Conservation (phyloP, 2,888 invertebrate species). For the Byasa hedistus region DNA sequence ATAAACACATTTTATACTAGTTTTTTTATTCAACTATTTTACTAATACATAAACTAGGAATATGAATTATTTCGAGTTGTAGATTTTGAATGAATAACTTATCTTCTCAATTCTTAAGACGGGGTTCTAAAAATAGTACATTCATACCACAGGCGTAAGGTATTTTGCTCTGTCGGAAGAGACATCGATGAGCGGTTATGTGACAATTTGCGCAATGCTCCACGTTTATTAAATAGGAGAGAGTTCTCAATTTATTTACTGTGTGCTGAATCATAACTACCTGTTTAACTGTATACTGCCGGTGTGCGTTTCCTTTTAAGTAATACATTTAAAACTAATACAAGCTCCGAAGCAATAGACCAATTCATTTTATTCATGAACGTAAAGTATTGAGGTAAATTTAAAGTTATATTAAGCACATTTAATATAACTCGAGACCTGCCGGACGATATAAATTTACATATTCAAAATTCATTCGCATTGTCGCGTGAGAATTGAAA, state of each 20-base stretch:
- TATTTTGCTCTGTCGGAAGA: too few species aligned
- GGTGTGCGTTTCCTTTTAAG: constrained; percentile 25
- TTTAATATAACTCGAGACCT: not conserved
- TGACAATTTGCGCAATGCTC: constrained; percentile 39
- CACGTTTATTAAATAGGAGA: constrained; percentile 67
- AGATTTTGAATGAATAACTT: too few species aligned
- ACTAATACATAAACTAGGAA: too few species aligned
- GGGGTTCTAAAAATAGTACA: too few species aligned
- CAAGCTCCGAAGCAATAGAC: not conserved
- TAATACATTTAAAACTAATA: not conserved
- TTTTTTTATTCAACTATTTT: too few species aligned
- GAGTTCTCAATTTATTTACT: constrained; percentile 44
- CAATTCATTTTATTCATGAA: not conserved
- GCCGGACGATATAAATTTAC: not conserved
- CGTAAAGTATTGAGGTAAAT: not conserved
- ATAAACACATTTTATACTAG: too few species aligned
- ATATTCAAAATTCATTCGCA: not conserved
- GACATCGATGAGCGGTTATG: constrained; percentile 1
- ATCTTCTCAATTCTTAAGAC: too few species aligned
- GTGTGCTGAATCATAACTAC: constrained; percentile 43
- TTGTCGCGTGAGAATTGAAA: not conserved
- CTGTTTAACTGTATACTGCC: constrained; percentile 27
- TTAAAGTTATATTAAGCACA: too few species aligned
- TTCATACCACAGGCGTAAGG: not conserved
- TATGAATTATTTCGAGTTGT: too few species aligned